Evolutionary conservation across 2,113 vertebrate genomes (phyloP).

Genomic region (Callithrix jacchus): DNA sequence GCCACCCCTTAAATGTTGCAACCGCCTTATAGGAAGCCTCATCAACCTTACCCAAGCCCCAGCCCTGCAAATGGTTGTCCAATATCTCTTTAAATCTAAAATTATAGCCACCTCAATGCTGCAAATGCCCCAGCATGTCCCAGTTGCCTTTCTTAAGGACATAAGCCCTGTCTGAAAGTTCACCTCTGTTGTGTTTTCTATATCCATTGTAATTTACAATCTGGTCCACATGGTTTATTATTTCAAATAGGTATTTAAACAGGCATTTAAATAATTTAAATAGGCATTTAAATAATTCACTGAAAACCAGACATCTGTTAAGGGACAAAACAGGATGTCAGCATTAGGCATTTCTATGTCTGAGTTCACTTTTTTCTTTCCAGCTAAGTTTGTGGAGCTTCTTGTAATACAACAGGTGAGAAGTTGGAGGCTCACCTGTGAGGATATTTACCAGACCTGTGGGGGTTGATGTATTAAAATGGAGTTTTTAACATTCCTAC

Average conservation of each 20-base stretch:
- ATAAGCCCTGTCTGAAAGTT: not conserved
- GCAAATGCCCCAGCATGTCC: rapidly evolving
- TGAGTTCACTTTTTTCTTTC: not conserved
- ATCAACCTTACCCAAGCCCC: not conserved
- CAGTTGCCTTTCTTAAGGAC: not conserved
- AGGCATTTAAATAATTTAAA: not conserved
- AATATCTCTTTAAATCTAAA: rapidly evolving
- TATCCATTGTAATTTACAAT: not conserved
- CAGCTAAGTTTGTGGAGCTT: not conserved
- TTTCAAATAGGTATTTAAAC: not conserved
- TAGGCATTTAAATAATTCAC: not conserved
- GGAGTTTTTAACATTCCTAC: not conserved
- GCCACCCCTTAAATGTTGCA: not conserved
- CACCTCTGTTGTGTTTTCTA: rapidly evolving
- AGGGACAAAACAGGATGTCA: not conserved
- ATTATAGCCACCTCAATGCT: rapidly evolving
- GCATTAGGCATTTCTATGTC: rapidly evolving
- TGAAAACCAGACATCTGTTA: not conserved
- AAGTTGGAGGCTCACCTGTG: not conserved
- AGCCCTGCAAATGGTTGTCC: not conserved
- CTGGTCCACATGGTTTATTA: not conserved
- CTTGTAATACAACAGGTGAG: not conserved
- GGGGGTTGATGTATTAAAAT: rapidly evolving
- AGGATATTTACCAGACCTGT: not conserved
- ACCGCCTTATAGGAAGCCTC: rapidly evolving